Evolutionary conservation across 1,140 invertebrate species (phyloP).

Genomic region (Lordiphosa collinella): DNA sequence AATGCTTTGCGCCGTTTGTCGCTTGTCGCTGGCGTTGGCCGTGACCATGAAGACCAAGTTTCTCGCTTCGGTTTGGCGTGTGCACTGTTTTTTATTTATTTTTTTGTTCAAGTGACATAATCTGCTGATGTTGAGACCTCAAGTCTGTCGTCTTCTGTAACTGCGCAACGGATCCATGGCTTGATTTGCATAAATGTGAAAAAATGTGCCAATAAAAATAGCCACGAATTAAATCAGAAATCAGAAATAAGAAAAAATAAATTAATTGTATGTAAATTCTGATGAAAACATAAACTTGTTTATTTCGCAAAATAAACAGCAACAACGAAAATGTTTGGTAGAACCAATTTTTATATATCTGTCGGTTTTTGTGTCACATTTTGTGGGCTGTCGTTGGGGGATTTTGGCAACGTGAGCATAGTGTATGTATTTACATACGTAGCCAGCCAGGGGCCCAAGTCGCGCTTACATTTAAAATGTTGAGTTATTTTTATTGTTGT

Average conservation of each 20-base stretch:
- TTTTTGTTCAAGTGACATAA: slow-evolving; percentile 55
- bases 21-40: slow-evolving; percentile 55
- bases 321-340: slow-evolving; percentile 48
- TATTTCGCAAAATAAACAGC: slow-evolving; percentile 65
- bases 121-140: slow-evolving; percentile 64
- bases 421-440: no score
- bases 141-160: slow-evolving; percentile 64
- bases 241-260: slow-evolving; percentile 43
- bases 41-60: slow-evolving; percentile 59
- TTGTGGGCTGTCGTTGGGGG: slow-evolving; percentile 32
- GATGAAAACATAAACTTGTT: slow-evolving; percentile 71
- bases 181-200: slow-evolving; percentile 70
- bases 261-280: slow-evolving; percentile 65
- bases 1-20: slow-evolving; percentile 39
- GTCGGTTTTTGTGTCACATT: slow-evolving; percentile 46
- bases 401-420: slow-evolving; percentile 25
- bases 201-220: slow-evolving; percentile 74
- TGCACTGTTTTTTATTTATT: slow-evolving; percentile 39
- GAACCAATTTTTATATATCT: slow-evolving; percentile 29
- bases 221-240: slow-evolving; percentile 43
- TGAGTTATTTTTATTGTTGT: slow-evolving; percentile 10
- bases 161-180: slow-evolving; percentile 59
- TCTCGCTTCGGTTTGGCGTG: slow-evolving; percentile 38
- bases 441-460: slow-evolving; percentile 3
- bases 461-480: slow-evolving; percentile 33